These are phyloP conservation scores for Enteromius unitaeniatus DNA, from an alignment of 2,797 vertebrate genomes.

Conservation along the genomic window DNA sequence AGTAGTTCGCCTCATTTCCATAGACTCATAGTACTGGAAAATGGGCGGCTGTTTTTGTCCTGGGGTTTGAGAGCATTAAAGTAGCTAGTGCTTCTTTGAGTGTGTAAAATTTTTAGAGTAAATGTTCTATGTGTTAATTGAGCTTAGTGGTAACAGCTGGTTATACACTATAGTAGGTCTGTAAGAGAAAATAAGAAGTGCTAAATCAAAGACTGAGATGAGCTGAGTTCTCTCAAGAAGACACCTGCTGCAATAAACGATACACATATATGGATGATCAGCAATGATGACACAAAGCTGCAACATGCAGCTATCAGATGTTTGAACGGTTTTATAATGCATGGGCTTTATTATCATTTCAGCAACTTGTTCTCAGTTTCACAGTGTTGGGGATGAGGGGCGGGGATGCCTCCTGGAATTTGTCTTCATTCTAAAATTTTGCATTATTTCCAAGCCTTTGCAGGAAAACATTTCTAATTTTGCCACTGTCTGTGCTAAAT, in stretches of 20 bases:
- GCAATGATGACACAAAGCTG: constrained; percentile 30
- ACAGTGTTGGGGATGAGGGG: no score
- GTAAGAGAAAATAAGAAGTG: neutral
- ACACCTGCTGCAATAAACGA: constrained; percentile 21
- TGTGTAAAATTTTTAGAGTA: neutral
- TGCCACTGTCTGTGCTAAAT: neutral
- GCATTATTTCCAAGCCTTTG: neutral
- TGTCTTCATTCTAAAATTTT: neutral
- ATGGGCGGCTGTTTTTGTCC: constrained; percentile 9
- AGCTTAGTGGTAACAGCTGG: neutral
- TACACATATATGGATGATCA: constrained; percentile 13
- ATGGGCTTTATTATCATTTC: constrained; percentile 31
- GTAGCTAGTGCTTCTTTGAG: neutral
- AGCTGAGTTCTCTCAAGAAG: constrained; percentile 4
- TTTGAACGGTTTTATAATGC: constrained; percentile 25
- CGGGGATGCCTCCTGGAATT: neutral
- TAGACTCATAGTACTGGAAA: constrained; percentile 47
- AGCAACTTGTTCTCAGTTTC: neutral
- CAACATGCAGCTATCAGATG: constrained; percentile 16
- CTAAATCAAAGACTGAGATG: neutral
- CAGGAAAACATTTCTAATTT: neutral
- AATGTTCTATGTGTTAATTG: constrained; percentile 25
- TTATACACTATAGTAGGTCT: neutral
- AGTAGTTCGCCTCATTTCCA: constrained; percentile 56
- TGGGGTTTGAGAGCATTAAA: constrained; percentile 21